Percentiles rank a stretch among this genome's conserved stretches.
phyloP scores from a whole-genome alignment of 2,888 invertebrate species.

The Falcaria lacertinaria region DNA sequence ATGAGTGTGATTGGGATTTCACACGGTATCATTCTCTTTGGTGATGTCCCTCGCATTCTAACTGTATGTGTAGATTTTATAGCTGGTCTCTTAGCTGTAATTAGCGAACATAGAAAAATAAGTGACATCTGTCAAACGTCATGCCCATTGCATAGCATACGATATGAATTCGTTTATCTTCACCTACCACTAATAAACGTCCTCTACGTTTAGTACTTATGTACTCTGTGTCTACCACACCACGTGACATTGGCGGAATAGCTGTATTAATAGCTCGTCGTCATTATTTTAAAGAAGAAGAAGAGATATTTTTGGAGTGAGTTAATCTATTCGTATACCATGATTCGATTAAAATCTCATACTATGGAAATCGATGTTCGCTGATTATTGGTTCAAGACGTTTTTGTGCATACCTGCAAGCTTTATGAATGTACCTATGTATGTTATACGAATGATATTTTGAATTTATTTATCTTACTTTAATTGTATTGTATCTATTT shows the following conservation, averaged over 20 bases:
- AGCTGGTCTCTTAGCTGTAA: conserved; percentile 14
- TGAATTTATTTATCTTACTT: conserved; percentile 52
- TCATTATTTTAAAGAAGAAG: too few species aligned
- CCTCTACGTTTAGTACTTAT: too few species aligned
- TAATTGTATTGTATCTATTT: conserved; percentile 31
- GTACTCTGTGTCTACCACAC: too few species aligned
- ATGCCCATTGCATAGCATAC: too few species aligned
- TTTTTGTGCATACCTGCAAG: conserved; percentile 51
- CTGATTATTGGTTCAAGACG: conserved; percentile 33
- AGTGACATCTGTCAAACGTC: background rate
- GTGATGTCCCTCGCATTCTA: conserved; percentile 55
- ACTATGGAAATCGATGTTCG: conserved; percentile 20
- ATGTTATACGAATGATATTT: conserved; percentile 52
- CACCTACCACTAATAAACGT: too few species aligned
- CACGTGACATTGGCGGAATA: too few species aligned
- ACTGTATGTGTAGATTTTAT: conserved; percentile 36
- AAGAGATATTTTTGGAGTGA: too few species aligned
- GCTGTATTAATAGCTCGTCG: too few species aligned
- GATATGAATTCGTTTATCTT: too few species aligned
- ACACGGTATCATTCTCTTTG: conserved; percentile 52
- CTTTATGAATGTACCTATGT: conserved; percentile 63
- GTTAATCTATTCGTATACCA: too few species aligned
- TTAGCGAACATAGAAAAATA: conserved; percentile 21
- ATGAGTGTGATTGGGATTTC: conserved; percentile 60
- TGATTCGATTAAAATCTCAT: background rate